Evolutionary conservation across 2,797 vertebrate genomes (phyloP).

Genomic region (Xiphophorus birchmanni): DNA sequence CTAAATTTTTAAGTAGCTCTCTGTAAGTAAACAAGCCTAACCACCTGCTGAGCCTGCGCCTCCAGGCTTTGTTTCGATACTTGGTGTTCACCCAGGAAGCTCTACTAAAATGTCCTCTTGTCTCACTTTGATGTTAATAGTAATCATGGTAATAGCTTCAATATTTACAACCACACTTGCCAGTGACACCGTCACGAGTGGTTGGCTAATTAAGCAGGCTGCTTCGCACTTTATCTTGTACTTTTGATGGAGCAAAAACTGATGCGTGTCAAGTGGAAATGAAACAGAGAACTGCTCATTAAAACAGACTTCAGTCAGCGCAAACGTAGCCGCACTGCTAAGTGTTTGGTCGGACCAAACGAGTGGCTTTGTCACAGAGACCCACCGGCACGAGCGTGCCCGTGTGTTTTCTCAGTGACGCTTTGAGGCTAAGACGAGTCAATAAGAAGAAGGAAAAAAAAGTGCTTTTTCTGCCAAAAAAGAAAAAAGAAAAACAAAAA

Average conservation of each 20-base stretch:
- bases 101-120: conserved; percentile 34
- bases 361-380: conserved; percentile 49
- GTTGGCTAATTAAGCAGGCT: conserved; percentile 65
- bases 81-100: conserved; percentile 36
- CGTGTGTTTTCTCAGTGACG: conserved; percentile 17
- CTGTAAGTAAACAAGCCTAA: neutral
- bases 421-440: conserved; percentile 13
- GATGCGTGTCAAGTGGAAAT: conserved; percentile 64
- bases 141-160: conserved; percentile 50
- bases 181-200: conserved; percentile 45
- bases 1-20: neutral
- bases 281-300: conserved; percentile 64
- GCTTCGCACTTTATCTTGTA: conserved; percentile 17
- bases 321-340: conserved; percentile 42
- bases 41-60: conserved; percentile 6
- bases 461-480: conserved; percentile 14
- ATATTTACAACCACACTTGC: conserved; percentile 48
- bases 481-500: conserved; percentile 1
- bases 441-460: conserved; percentile 11
- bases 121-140: conserved; percentile 48
- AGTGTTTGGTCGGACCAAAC: conserved; percentile 37
- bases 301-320: conserved; percentile 60
- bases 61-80: neutral
- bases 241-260: conserved; percentile 61
- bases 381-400: conserved; percentile 21